Evolutionary conservation across 2,113 vertebrate genomes (phyloP), one percentile per base, ranked within the genome.

Genomic region (Desmodus rotundus): DNA sequence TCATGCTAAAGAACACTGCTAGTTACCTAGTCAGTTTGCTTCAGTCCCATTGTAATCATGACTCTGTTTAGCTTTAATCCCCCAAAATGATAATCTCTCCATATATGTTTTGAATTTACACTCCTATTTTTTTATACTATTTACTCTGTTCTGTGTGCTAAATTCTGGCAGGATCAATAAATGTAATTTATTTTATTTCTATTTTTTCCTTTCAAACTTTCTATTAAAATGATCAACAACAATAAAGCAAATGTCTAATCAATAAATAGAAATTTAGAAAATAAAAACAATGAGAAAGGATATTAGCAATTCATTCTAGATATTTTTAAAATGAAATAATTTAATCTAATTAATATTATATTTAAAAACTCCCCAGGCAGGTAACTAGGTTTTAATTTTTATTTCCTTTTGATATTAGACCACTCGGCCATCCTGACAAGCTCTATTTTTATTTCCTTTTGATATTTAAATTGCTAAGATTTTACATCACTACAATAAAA

Each of bases 381-480:
- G 8, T 68, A 77, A 50, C 33, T 86, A 50, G 28, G 4, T 88
- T 95, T 96, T 41, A 72, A 77, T 68, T 92, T 95, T 54, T 36
- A 50, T n/a, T 82, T 94, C 16, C 52, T 54, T 54, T 54, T 54
- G 52, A 20, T 54, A 54, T 54, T n/a, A n/a, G n/a, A n/a, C n/a
- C n/a, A n/a, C n/a, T n/a, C n/a, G n/a, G n/a, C n/a, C n/a, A n/a
- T n/a, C n/a, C n/a, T n/a, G n/a, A n/a, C n/a, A n/a, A n/a, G n/a
- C n/a, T n/a, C n/a, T n/a, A 77, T 68, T 92, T 95, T 54, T 36
- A 50, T n/a, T 82, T 94, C 16, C 19, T 87, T 96, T 96, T 77
- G 5, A 70, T 87, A 86, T 87, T 87, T 86, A 58, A 83, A 56
- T 94, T 20, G 70, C 28, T 80, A 14, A 54, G 16, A 92, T 45